A percentile compares a stretch with the other conserved stretches of the same genome.
These are phyloP conservation scores for Rutilus rutilus DNA, from an alignment of 2,113 vertebrate genomes.

Conservation along the genomic window DNA sequence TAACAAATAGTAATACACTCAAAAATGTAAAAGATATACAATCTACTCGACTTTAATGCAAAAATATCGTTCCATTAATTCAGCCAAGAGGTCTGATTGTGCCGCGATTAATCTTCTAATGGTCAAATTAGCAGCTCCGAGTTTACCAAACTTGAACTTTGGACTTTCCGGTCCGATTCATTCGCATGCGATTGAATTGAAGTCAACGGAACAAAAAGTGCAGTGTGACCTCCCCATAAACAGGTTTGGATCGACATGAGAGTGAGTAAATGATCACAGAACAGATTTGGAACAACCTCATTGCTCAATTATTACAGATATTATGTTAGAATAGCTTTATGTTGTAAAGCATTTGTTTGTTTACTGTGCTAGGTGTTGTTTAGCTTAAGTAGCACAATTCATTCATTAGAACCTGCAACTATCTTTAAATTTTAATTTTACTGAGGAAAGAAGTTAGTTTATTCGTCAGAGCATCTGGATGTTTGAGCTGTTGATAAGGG, in stretches of 20 bases:
- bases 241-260: neutral
- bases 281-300: neutral
- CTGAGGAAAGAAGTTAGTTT: neutral
- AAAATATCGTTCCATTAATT: too few relatives aligned
- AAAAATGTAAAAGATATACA: too few relatives aligned
- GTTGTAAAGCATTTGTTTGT: neutral
- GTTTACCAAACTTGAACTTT: too few relatives aligned
- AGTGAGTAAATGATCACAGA: neutral
- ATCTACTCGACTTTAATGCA: too few relatives aligned
- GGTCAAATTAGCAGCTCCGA: too few relatives aligned
- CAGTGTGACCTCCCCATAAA: too few relatives aligned
- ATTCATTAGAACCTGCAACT: conserved; percentile 34
- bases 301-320: neutral
- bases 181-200: too few relatives aligned
- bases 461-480: conserved; percentile 48
- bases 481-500: conserved; percentile 39
- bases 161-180: too few relatives aligned
- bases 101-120: too few relatives aligned
- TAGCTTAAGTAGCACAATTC: neutral
- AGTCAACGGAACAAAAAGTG: too few relatives aligned
- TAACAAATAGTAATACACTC: too few relatives aligned
- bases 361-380: neutral
- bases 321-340: neutral
- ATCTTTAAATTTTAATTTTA: conserved; percentile 14
- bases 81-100: too few relatives aligned